phyloP scores from a whole-genome alignment of 2,888 invertebrate species.

The Macrosiphum euphorbiae region DNA sequence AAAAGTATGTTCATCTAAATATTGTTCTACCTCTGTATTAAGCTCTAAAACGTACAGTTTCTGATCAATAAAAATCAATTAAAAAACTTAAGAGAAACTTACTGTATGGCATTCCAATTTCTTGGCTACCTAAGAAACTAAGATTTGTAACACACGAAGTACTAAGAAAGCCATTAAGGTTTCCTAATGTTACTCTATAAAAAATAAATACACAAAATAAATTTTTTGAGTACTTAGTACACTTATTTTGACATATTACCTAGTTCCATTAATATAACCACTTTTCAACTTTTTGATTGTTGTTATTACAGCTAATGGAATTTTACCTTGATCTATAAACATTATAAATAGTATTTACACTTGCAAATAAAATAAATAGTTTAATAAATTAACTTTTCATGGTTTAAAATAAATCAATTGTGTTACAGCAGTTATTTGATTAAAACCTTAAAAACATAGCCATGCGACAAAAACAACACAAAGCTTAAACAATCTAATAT shows the following conservation, averaged over 20 bases:
- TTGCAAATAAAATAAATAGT: constrained; percentile 43
- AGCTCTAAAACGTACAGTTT: constrained; percentile 73
- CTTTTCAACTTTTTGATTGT: constrained; percentile 98
- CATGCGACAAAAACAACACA: constrained; percentile 30
- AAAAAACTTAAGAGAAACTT: constrained; percentile 70
- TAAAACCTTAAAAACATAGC: neutral
- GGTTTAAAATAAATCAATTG: neutral
- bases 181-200: constrained; percentile 90
- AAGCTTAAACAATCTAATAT: neutral
- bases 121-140: constrained; percentile 93
- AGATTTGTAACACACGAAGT: constrained; percentile 98
- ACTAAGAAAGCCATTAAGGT: constrained; percentile 92
- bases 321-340: constrained; percentile 86
- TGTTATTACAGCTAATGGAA: constrained; percentile 94
- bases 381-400: neutral
- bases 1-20: constrained; percentile 87
- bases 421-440: constrained; percentile 28
- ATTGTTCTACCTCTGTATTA: constrained; percentile 86
- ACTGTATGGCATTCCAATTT: constrained; percentile 90
- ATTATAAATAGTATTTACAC: constrained; percentile 53
- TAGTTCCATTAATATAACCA: constrained; percentile 98
- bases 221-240: constrained; percentile 35
- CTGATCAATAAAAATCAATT: neutral
- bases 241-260: constrained; percentile 69
- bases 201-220: constrained; percentile 23